Percentiles rank a stretch among this genome's conserved stretches.
Evolutionary conservation across 2,888 invertebrate genomes (phyloP).

Genomic region (Pegoplata infirma): DNA sequence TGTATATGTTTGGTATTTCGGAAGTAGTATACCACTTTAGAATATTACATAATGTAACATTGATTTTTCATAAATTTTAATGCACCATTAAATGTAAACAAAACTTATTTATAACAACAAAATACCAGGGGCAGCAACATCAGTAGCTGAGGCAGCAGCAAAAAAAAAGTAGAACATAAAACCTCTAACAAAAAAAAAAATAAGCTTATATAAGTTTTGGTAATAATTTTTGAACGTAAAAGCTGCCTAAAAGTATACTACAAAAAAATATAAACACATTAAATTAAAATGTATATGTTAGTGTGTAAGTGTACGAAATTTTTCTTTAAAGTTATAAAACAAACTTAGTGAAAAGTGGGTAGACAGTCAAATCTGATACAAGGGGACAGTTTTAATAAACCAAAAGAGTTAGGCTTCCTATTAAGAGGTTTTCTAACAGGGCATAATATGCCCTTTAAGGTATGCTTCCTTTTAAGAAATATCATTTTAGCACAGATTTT

Average conservation of each 20-base stretch:
- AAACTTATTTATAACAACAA: conserved; percentile 40
- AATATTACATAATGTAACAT: conserved; percentile 50
- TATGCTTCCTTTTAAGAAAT: no score
- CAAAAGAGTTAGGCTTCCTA: no score
- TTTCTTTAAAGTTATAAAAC: conserved; percentile 10
- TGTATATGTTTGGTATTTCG: no score
- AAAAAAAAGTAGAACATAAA: conserved; percentile 23
- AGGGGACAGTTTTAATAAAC: no score
- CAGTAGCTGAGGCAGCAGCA: neutral
- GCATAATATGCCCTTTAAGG: no score
- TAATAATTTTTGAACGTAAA: conserved; percentile 25
- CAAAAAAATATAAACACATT: neutral
- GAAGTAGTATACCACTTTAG: no score
- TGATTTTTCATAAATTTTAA: conserved; percentile 66
- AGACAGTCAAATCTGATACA: no score
- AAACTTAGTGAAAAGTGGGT: neutral
- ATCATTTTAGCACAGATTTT: no score
- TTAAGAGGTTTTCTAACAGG: no score
- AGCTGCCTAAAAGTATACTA: conserved; percentile 36
- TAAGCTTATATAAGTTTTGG: conserved; percentile 26
- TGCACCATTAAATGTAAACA: conserved; percentile 60
- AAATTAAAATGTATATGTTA: neutral
- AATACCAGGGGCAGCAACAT: neutral
- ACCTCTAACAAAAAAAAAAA: conserved; percentile 10
- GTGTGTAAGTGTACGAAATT: conserved; percentile 37